A percentile compares a stretch with the other conserved stretches of the same genome.
phyloP scores from a whole-genome alignment of 2,113 vertebrate species.

The Neogobius melanostomus region DNA sequence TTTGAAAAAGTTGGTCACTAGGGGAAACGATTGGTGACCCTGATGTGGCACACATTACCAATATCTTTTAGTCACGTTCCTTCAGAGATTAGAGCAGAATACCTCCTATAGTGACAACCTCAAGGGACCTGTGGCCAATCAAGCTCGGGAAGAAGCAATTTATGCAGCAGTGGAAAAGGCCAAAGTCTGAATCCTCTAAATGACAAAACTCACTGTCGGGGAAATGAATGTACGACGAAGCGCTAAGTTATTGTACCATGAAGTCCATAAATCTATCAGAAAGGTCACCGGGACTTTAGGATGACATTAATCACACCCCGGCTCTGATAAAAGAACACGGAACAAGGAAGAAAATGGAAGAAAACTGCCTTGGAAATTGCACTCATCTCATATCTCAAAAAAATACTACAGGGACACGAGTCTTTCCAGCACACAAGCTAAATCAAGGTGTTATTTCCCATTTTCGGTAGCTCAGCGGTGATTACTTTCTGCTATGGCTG shows the following conservation, averaged over 20 bases:
- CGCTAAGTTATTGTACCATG: slow-evolving; percentile 64
- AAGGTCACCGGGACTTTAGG: slow-evolving; percentile 65
- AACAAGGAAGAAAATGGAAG: slow-evolving; percentile 24
- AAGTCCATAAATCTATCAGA: slow-evolving; percentile 77
- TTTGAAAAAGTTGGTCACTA: no score
- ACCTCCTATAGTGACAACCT: slow-evolving; percentile 9
- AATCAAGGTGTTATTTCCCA: slow-evolving; percentile 50
- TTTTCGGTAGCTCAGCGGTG: slow-evolving; percentile 38
- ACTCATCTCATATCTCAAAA: slow-evolving; percentile 31
- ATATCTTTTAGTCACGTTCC: background rate
- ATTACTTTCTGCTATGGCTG: slow-evolving; percentile 33
- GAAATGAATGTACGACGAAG: slow-evolving; percentile 63
- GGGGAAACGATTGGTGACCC: no score
- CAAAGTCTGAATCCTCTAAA: slow-evolving; percentile 49
- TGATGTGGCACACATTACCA: background rate
- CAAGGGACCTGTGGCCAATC: slow-evolving; percentile 47
- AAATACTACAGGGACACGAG: slow-evolving; percentile 32
- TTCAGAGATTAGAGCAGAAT: background rate
- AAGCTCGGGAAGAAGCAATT: slow-evolving; percentile 39
- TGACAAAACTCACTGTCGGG: slow-evolving; percentile 69
- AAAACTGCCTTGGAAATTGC: slow-evolving; percentile 49
- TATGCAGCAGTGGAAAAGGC: slow-evolving; percentile 38
- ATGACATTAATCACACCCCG: slow-evolving; percentile 71
- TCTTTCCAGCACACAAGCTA: slow-evolving; percentile 42
- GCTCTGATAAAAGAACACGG: slow-evolving; percentile 43